Evolutionary conservation across 2,113 vertebrate species (phyloP), one percentile per base, ranked within the genome.

Genomic region (Cepphus grylle): DNA sequence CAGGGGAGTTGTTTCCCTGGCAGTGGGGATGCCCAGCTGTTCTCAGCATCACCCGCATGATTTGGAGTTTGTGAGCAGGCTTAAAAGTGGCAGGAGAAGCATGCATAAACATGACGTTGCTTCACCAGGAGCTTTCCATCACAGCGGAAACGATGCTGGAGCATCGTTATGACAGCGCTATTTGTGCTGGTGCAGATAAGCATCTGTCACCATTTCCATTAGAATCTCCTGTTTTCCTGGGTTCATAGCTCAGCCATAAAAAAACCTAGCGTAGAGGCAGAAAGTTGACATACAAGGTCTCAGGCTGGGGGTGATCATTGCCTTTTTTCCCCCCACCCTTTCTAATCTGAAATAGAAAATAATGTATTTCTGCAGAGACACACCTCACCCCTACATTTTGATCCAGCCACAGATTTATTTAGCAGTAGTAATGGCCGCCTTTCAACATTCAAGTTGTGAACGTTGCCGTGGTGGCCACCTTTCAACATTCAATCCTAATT

Each of bases 201-300:
- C 92, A 79, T 78, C 96, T 94, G 67, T 97, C 94, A 85, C 66
- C 71, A 62, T 89, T 95, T 91, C 86, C 94, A 93, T 81, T 78
- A 95, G 73, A 95, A 95, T 81, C 90, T 86, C 85, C 90, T 89
- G 32, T 94, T 97, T 95, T 95, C 77, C 59, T 6, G 2, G 91
- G 63, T 89, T 90, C 50, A 8, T 78, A 96, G 93, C 86, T 93
- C 43, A 89, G 80, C 93, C 76, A 79, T 97, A 96, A 95, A 97
- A 95, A 95, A 94, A 93, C 15, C 56, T 27, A 86, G 38, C 43
- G 3, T 17, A 83, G 80, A 76, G 53, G 92, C 74, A 94, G 87
- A 47, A 79, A 63, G 94, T 45, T 96, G 89, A 81, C 49, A 15
- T 52, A 36, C 50, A 83, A 91, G 80, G 84, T 95, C 40, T 94